Conservation (phyloP, 2,797 vertebrate species). For the Apogon talboti region DNA sequence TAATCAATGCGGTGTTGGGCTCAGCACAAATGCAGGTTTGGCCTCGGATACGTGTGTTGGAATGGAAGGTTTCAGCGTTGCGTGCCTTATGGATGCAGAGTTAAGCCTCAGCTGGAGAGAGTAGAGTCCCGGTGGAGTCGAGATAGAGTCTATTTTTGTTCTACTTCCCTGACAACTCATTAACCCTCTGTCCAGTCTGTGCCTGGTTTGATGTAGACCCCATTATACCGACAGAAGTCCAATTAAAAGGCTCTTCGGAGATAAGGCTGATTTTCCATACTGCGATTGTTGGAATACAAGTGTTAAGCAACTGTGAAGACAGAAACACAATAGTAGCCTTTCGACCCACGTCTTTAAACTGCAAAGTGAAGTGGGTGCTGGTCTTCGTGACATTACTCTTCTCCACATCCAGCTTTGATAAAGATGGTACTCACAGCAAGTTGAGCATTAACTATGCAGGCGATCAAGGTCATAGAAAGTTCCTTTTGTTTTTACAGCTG, state of each 20-base stretch:
- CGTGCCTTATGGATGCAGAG: slow-evolving; percentile 58
- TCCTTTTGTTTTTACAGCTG: slow-evolving; percentile 65
- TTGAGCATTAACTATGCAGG: slow-evolving; percentile 66
- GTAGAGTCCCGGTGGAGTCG: slow-evolving; percentile 70
- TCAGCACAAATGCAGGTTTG: slow-evolving; percentile 65
- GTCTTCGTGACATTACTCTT: slow-evolving; percentile 46
- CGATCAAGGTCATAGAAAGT: slow-evolving; percentile 78
- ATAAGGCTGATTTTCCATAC: slow-evolving; percentile 55
- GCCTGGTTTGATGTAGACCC: slow-evolving; percentile 66
- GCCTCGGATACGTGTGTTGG: slow-evolving; percentile 54
- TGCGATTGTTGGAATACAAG: slow-evolving; percentile 47
- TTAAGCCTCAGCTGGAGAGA: slow-evolving; percentile 78
- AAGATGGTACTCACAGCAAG: slow-evolving; percentile 50
- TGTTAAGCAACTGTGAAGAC: slow-evolving; percentile 45
- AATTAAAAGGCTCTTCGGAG: slow-evolving; percentile 68
- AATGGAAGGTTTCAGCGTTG: slow-evolving; percentile 53
- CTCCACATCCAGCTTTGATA: slow-evolving; percentile 34
- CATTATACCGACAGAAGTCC: slow-evolving; percentile 67
- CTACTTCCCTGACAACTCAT: slow-evolving; percentile 77
- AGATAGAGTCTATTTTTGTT: slow-evolving; percentile 75
- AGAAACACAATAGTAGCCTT: slow-evolving; percentile 32
- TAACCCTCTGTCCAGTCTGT: slow-evolving; percentile 73
- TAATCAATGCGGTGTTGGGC: slow-evolving; percentile 68
- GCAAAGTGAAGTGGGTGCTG: slow-evolving; percentile 31
- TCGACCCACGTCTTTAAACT: slow-evolving; percentile 33